Evolutionary conservation across 2,113 vertebrate genomes (phyloP).

Genomic region (Hemichromis elongatus): DNA sequence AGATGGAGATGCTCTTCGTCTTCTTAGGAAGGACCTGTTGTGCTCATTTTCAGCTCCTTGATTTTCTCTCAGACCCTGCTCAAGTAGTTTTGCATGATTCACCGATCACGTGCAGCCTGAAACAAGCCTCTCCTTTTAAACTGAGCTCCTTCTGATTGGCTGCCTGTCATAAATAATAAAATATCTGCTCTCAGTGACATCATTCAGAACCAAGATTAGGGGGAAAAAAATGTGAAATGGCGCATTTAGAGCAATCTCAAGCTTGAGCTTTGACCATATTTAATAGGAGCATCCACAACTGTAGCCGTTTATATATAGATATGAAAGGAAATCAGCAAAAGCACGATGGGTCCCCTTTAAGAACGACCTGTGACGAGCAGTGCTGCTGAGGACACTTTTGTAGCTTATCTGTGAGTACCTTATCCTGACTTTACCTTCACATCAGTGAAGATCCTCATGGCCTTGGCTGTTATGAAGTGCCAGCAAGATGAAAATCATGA

Average conservation of each 20-base stretch:
- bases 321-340: neutral
- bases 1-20: neutral
- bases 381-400: neutral
- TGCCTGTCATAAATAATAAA: neutral
- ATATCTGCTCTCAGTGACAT: neutral
- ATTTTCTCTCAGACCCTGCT: neutral
- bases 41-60: neutral
- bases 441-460: neutral
- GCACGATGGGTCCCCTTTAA: neutral
- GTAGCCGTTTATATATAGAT: neutral
- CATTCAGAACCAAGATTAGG: neutral
- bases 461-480: neutral
- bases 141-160: neutral
- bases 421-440: neutral
- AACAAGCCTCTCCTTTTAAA: neutral
- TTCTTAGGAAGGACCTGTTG: neutral
- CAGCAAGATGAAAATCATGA: neutral
- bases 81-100: neutral
- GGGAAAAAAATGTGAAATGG: neutral
- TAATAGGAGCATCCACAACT: neutral
- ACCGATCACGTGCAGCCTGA: neutral
- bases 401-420: slow-evolving; percentile 4
- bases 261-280: neutral
- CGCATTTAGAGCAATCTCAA: neutral
- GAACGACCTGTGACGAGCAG: neutral